Base-by-base conservation (phyloP, 1,140 invertebrate species). In the Zaprionus ghesquierei region DNA sequence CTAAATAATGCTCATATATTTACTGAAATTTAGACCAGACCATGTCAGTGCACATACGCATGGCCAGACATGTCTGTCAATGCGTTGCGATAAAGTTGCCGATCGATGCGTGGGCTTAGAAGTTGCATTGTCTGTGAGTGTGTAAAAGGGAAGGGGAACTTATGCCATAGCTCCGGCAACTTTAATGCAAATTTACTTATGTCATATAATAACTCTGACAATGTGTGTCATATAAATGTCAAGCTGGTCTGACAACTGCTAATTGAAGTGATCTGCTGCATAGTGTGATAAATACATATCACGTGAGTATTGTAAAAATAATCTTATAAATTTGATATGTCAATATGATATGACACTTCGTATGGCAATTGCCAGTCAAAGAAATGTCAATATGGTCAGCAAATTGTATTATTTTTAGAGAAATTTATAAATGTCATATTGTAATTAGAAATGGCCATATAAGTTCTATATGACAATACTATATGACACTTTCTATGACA, bases 111-210 rank as follows among this genome's bases (percentile, higher is more conserved):
- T 27, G 31, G 23, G 12, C 13, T 38, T 29, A 29, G 27, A 29
- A 27, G n/a, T n/a, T n/a, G n/a, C n/a, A n/a, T n/a, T n/a, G n/a
- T n/a, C n/a, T n/a, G n/a, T n/a, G n/a, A 27, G 20, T 15, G 44
- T 6, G 6, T 13, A 12, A 22, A 5, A 27, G 50, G n/a, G n/a
- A n/a, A 9, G n/a, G 2, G 15, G 8, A 20, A 23, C 73, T 66
- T 53, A 69, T 79, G 70, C 78, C 8, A 58, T 54, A 71, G 65
- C 60, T 75, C 50, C 41, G 27, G 12, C 33, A 15, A 69, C 68
- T 79, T 79, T 79, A 79, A 38, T 64, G 60, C 54, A n/a, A 9
- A 15, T 41, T 41, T 41, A 41, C 35, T 2, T 2, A 8, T 41
- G n/a, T 9, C n/a, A 15, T 41, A 41, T 41, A 41, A 41, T 41